Evolutionary conservation across 2,797 vertebrate species (phyloP).

Genomic region (Lophura swinhoii): DNA sequence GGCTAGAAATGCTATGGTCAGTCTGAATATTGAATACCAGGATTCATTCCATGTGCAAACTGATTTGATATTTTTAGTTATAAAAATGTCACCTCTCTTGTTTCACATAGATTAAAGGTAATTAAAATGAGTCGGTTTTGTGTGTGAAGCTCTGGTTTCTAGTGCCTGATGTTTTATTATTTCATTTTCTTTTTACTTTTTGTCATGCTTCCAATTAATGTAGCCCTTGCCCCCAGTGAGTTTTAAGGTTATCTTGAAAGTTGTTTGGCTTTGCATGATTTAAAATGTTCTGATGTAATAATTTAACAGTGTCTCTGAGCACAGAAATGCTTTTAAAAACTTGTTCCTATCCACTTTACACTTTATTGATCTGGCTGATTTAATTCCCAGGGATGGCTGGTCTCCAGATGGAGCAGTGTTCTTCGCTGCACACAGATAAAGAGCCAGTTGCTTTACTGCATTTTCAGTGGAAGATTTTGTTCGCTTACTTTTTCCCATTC

Average conservation of each 20-base stretch:
- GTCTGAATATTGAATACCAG: neutral
- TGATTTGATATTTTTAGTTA: neutral
- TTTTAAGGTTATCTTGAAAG: neutral
- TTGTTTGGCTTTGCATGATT: neutral
- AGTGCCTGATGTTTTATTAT: neutral
- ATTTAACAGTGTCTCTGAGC: neutral
- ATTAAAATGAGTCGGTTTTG: neutral
- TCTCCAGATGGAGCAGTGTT: neutral
- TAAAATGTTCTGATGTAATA: neutral
- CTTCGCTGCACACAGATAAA: neutral
- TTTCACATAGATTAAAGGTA: neutral
- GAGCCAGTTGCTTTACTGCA: neutral
- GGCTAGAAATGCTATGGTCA: neutral
- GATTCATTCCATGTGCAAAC: no score
- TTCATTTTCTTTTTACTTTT: neutral
- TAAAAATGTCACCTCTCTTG: neutral
- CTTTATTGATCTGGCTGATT: constrained; percentile 11
- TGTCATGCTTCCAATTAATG: neutral
- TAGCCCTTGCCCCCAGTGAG: neutral
- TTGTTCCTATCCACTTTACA: neutral
- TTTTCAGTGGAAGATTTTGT: neutral
- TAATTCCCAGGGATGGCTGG: neutral
- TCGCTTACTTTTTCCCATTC: neutral
- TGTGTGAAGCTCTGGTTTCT: neutral
- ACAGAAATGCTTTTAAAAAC: neutral